Conservation (phyloP, 2,888 invertebrate genomes). For the Eilema griseolum region DNA sequence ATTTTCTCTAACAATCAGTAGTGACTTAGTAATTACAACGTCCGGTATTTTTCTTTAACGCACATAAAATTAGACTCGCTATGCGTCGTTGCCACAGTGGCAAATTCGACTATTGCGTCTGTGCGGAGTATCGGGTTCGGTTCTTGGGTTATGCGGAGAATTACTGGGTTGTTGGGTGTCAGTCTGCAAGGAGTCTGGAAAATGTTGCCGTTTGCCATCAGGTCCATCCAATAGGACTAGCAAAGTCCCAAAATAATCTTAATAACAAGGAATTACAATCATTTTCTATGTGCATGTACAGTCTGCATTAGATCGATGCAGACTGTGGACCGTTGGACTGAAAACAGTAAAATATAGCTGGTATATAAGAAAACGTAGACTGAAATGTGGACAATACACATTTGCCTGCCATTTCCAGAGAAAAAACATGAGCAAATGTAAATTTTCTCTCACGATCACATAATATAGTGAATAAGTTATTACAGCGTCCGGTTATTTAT, state of each 20-base stretch:
- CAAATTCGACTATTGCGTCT: background rate
- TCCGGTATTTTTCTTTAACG: slow-evolving; percentile 1
- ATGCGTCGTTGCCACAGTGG: background rate
- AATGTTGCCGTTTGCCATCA: background rate
- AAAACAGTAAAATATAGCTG: background rate
- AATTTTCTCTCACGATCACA: slow-evolving; percentile 2
- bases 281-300: no score
- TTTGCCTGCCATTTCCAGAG: background rate
- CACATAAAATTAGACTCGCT: background rate
- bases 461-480: slow-evolving; percentile 20
- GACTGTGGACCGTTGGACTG: no score
- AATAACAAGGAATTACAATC: no score
- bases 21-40: slow-evolving; percentile 1
- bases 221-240: no score
- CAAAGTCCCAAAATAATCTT: no score
- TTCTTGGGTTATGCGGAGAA: background rate
- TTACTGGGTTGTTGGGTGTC: no score
- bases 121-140: background rate
- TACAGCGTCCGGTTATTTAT: slow-evolving; percentile 25
- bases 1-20: slow-evolving; percentile 4
- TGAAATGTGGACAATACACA: background rate
- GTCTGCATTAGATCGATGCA: no score
- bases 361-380: background rate
- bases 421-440: background rate
- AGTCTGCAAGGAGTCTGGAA: background rate